Evolutionary conservation across 2,888 invertebrate genomes (phyloP).

Genomic region (Tetranychus truncatus): DNA sequence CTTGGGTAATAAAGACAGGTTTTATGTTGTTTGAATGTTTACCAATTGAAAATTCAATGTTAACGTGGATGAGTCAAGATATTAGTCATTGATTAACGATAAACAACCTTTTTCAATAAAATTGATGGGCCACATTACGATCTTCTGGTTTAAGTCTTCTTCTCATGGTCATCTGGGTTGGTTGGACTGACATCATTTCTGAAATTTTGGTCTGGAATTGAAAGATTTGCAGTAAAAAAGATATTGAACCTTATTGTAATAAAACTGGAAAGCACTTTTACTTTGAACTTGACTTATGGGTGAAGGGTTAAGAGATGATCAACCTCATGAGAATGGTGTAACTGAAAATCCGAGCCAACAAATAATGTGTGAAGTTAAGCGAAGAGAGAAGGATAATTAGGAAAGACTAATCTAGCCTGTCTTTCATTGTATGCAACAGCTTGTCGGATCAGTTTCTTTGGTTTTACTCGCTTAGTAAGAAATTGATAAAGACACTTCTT

Average conservation of each 20-base stretch:
- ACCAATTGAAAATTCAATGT: not conserved
- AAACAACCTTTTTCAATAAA: too few relatives aligned
- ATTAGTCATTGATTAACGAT: not conserved
- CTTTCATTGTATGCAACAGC: not conserved
- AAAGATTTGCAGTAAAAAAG: too few relatives aligned
- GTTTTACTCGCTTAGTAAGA: not conserved
- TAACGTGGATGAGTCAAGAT: not conserved
- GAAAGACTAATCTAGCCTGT: not conserved
- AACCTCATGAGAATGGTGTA: too few relatives aligned
- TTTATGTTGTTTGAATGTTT: not conserved
- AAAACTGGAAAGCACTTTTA: too few relatives aligned
- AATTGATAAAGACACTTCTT: not conserved
- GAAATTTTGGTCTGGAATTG: too few relatives aligned
- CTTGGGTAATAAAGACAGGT: not conserved
- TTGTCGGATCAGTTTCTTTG: slow-evolving; percentile 1
- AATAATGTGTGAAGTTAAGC: not conserved
- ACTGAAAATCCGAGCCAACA: not conserved
- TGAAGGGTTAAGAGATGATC: too few relatives aligned
- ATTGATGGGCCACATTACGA: too few relatives aligned
- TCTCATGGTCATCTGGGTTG: too few relatives aligned
- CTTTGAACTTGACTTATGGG: too few relatives aligned
- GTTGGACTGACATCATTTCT: too few relatives aligned
- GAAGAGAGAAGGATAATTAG: not conserved
- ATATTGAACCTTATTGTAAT: too few relatives aligned
- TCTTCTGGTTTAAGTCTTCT: too few relatives aligned